A percentile compares a stretch with the other conserved stretches of the same genome.
phyloP scores from a whole-genome alignment of 2,113 vertebrate genomes.

The Pterophyllum scalare region DNA sequence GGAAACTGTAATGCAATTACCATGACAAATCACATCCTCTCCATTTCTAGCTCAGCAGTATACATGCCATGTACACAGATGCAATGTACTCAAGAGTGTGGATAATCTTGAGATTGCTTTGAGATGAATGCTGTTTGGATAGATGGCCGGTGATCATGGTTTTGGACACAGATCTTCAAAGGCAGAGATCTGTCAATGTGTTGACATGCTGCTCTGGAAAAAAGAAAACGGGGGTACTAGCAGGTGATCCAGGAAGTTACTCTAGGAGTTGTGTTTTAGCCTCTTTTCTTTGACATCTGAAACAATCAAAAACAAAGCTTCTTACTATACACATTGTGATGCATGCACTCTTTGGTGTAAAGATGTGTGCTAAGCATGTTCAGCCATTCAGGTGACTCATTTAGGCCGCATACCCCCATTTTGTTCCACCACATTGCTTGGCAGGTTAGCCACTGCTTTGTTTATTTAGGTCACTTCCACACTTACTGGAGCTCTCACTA shows the following conservation, averaged over 20 bases:
- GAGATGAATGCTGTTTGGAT: conserved; percentile 44
- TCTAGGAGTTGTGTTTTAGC: background rate
- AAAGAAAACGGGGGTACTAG: background rate
- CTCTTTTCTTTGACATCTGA: background rate
- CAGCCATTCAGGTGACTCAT: background rate
- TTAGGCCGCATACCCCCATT: conserved; percentile 1
- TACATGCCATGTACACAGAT: background rate
- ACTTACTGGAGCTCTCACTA: background rate
- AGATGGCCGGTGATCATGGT: conserved; percentile 23
- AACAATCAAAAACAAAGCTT: background rate
- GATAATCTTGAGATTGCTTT: conserved; percentile 47
- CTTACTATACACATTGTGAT: background rate
- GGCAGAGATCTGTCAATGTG: background rate
- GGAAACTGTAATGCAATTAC: conserved; percentile 70
- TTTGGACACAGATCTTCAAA: conserved; percentile 19
- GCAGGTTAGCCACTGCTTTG: background rate
- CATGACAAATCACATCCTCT: conserved; percentile 60
- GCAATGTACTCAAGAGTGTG: background rate
- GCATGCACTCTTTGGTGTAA: background rate
- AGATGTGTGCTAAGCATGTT: background rate
- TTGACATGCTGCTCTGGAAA: background rate
- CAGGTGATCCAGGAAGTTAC: background rate
- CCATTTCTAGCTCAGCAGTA: conserved; percentile 56
- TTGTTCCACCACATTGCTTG: background rate
- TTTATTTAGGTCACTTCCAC: conserved; percentile 36